Evolutionary conservation across 92 coral and sea anemone genomes (phyloP).

Genomic region (Actinernus sp.): DNA sequence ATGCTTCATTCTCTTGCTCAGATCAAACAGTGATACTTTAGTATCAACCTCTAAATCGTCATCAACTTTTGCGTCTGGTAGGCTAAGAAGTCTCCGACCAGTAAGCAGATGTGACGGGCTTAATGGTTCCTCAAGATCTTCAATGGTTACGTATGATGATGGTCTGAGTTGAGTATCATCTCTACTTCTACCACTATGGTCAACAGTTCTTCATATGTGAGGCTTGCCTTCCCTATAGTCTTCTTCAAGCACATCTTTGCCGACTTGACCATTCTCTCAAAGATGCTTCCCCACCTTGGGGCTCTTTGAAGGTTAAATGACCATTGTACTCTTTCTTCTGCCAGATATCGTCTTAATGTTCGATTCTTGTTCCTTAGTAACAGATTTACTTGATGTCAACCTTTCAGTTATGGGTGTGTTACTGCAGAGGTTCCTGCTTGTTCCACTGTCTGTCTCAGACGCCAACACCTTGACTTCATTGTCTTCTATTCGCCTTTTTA

Average conservation of each 20-base stretch:
- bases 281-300: constrained; percentile 57
- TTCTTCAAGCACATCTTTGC: no score
- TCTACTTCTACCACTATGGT: constrained; percentile 29
- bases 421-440: no score
- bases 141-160: no score
- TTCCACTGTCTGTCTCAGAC: no score
- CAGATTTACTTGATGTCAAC: neutral
- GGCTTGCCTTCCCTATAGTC: no score
- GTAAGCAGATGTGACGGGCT: constrained; percentile 44
- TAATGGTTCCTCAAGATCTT: constrained; percentile 45
- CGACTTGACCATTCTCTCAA: no score
- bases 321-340: neutral
- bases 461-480: no score
- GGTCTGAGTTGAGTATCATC: constrained; percentile 22
- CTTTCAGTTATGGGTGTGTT: neutral
- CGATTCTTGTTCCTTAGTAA: constrained; percentile 3
- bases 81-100: constrained; percentile 31
- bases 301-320: constrained; percentile 23
- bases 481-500: no score
- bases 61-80: constrained; percentile 11
- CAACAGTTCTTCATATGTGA: constrained; percentile 3
- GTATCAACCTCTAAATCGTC: neutral
- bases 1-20: constrained; percentile 19
- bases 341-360: constrained; percentile 5
- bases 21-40: neutral